Percentiles rank a stretch among this genome's conserved stretches.
Evolutionary conservation across 2,797 vertebrate genomes (phyloP).

Genomic region (Falco novaeseelandiae): DNA sequence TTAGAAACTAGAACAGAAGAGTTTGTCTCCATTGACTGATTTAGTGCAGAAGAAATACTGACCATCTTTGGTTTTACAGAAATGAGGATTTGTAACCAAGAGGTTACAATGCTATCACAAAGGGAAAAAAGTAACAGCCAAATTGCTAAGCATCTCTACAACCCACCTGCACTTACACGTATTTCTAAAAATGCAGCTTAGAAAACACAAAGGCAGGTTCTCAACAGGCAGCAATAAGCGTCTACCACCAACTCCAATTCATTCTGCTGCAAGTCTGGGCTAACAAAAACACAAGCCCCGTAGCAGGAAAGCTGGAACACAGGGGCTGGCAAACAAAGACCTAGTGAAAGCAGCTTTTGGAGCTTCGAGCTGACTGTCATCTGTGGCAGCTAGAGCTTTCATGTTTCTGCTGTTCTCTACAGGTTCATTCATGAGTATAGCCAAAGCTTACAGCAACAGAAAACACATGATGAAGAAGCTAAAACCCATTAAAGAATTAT

Average conservation of each 20-base stretch:
- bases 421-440: not conserved
- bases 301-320: not conserved
- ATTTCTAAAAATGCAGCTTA: not conserved
- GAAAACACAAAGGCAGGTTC: not conserved
- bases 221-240: not conserved
- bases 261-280: not conserved
- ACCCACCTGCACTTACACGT: not conserved
- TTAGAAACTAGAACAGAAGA: not conserved
- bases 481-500: not conserved
- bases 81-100: not conserved
- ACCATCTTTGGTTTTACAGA: not conserved
- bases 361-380: not conserved
- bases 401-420: not conserved
- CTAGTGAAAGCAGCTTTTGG: not conserved
- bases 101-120: not conserved
- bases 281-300: not conserved
- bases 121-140: not conserved
- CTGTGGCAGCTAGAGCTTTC: not conserved
- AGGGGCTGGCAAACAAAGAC: not conserved
- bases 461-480: not conserved
- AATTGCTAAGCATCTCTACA: not conserved
- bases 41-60: not conserved
- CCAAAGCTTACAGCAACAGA: not conserved
- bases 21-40: not conserved
- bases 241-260: not conserved